Evolutionary conservation across 2,113 vertebrate species (phyloP).

Genomic region (Donacobius atricapilla): DNA sequence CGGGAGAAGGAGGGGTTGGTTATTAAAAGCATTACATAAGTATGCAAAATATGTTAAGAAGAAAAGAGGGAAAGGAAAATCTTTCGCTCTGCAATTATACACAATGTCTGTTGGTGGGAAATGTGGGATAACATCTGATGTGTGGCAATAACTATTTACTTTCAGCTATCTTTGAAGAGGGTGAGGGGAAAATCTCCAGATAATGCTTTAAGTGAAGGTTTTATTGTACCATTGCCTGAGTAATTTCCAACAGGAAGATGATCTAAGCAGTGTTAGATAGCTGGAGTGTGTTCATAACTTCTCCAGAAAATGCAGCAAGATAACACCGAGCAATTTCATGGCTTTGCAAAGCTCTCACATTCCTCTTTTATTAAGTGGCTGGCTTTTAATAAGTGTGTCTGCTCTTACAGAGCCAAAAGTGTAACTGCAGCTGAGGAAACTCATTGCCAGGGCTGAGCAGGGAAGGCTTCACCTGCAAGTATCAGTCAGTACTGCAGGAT

Average conservation of each 20-base stretch:
- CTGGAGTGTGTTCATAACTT: conserved; percentile 2
- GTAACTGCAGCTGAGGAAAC: background rate
- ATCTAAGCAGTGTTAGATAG: conserved; percentile 30
- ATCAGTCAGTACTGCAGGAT: background rate
- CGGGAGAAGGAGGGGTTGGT: conserved; percentile 5
- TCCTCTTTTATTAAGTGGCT: background rate
- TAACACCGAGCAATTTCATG: background rate
- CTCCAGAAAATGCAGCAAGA: background rate
- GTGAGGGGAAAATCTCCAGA: conserved; percentile 10
- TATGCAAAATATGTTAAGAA: conserved; percentile 52
- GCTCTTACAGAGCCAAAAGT: background rate
- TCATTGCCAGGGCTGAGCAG: background rate
- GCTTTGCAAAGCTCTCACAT: background rate
- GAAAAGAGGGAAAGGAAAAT: conserved; percentile 14
- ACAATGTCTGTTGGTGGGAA: background rate
- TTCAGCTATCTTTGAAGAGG: conserved; percentile 5
- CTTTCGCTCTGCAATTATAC: conserved; percentile 24
- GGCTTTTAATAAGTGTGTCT: background rate
- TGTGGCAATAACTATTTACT: conserved; percentile 43
- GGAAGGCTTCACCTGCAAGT: background rate
- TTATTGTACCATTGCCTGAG: background rate
- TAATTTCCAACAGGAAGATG: conserved; percentile 17
- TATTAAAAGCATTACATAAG: conserved; percentile 56
- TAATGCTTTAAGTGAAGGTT: conserved; percentile 5
- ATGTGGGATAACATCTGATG: conserved; percentile 16